Evolutionary conservation across 1,140 invertebrate genomes (phyloP).

Genomic region (Neodiprion lecontei): DNA sequence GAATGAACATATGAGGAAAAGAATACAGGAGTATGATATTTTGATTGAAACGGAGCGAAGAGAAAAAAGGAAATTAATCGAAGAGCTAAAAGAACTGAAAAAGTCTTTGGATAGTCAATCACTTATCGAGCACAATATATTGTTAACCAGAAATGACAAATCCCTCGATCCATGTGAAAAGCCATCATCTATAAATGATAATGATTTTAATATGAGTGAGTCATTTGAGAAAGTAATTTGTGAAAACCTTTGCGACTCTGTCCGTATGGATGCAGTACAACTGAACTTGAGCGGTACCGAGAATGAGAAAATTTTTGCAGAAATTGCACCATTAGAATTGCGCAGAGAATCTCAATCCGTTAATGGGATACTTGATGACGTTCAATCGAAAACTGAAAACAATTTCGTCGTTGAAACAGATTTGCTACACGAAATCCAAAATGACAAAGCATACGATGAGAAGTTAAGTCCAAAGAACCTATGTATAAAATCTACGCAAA

Average conservation of each 20-base stretch:
- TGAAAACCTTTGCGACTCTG: too few relatives aligned
- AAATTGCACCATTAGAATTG: too few relatives aligned
- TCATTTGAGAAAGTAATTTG: conserved; percentile 14
- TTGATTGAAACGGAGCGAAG: not conserved
- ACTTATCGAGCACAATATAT: not conserved
- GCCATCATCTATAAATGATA: not conserved
- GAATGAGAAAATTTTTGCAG: not conserved
- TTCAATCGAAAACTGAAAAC: not conserved
- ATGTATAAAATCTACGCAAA: too few relatives aligned
- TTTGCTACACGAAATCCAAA: too few relatives aligned
- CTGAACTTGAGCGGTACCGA: too few relatives aligned
- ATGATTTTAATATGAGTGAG: conserved; percentile 8
- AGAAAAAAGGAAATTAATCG: conserved; percentile 1
- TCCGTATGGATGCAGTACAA: too few relatives aligned
- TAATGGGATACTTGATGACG: too few relatives aligned
- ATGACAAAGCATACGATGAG: too few relatives aligned
- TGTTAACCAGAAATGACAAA: not conserved
- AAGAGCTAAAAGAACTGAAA: conserved; percentile 13
- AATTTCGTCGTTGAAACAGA: not conserved
- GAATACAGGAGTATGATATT: conserved; percentile 3
- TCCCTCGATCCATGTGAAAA: too few relatives aligned
- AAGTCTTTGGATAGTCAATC: not conserved
- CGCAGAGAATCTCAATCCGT: too few relatives aligned
- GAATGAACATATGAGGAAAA: not conserved
- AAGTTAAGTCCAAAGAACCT: too few relatives aligned